These are phyloP conservation scores for Prolemur simus DNA, from an alignment of 2,113 vertebrate genomes.

Conservation along the genomic window DNA sequence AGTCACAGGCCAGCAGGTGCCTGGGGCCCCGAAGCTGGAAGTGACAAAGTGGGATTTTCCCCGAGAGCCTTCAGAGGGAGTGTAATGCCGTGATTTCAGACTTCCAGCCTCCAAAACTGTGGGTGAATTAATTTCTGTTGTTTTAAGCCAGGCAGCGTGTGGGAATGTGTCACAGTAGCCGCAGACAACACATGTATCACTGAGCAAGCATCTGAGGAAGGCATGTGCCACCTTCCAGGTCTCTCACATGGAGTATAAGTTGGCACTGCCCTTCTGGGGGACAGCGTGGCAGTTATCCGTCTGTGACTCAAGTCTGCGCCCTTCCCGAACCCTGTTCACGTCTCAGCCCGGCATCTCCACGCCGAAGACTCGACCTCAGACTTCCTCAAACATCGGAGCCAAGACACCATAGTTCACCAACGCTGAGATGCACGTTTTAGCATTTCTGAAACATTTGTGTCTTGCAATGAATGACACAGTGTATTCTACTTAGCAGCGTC, in stretches of 20 bases:
- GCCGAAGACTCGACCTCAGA: background rate
- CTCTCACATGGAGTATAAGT: rapidly evolving
- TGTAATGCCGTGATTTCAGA: rapidly evolving
- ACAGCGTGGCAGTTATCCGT: background rate
- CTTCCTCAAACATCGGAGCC: background rate
- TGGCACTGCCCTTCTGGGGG: background rate
- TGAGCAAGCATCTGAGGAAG: background rate
- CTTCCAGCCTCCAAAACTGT: background rate
- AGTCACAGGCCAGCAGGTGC: background rate
- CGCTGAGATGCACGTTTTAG: rapidly evolving
- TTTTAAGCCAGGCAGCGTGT: background rate
- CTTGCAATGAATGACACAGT: background rate
- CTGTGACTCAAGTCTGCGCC: background rate
- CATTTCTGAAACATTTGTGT: background rate
- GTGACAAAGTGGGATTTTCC: too few relatives aligned
- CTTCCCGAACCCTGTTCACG: too few relatives aligned
- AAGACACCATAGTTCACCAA: rapidly evolving
- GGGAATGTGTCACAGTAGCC: background rate
- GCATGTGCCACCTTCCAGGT: background rate
- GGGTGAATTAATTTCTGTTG: background rate
- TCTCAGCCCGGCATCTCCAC: background rate
- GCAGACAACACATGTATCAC: background rate
- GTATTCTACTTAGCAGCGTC: background rate
- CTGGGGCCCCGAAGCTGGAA: background rate
- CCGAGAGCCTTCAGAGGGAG: background rate